Evolutionary conservation across 2,888 invertebrate species (phyloP).

Genomic region (Eupithecia exiguata): DNA sequence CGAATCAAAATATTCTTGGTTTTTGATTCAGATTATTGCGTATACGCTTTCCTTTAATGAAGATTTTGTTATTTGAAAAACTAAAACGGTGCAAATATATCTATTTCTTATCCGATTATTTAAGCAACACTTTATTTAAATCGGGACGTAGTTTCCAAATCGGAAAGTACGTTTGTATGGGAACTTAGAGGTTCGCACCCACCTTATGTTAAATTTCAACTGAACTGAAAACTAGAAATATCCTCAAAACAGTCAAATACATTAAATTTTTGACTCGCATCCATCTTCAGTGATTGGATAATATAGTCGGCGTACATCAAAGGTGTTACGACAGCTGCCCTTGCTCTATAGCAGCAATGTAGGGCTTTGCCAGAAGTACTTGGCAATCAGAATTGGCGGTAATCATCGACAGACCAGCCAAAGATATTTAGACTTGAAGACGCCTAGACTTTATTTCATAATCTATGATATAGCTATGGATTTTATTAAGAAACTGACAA

Average conservation of each 20-base stretch:
- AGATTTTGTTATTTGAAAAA: no score
- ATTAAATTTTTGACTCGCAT: background rate
- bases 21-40: no score
- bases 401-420: slow-evolving; percentile 60
- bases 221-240: background rate
- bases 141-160: no score
- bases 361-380: slow-evolving; percentile 71
- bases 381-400: slow-evolving; percentile 71
- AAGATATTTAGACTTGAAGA: slow-evolving; percentile 76
- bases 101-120: no score
- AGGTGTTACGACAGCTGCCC: slow-evolving; percentile 43
- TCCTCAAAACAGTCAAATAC: background rate
- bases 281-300: background rate
- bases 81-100: no score
- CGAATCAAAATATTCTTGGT: no score
- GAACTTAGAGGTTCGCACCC: no score
- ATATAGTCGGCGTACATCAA: background rate
- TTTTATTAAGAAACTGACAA: background rate
- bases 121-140: no score
- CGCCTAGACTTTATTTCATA: slow-evolving; percentile 60
- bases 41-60: no score
- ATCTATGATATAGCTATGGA: background rate
- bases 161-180: no score
- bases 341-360: slow-evolving; percentile 58
- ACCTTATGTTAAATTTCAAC: background rate